Evolutionary conservation across 2,797 vertebrate genomes (phyloP).

Genomic region (Picus viridis): DNA sequence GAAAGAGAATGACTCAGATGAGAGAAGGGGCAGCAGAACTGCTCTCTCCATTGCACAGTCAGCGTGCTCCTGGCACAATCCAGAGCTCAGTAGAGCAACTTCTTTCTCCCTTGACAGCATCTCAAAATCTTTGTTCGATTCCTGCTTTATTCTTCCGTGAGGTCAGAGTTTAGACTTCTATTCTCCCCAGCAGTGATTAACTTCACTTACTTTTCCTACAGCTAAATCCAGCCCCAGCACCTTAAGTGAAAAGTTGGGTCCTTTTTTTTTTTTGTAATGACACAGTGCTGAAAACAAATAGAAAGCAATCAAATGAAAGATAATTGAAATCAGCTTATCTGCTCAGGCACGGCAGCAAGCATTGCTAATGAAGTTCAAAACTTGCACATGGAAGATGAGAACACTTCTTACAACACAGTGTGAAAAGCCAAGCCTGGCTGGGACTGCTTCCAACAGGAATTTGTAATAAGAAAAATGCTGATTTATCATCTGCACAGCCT

Average conservation of each 20-base stretch:
- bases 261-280: neutral
- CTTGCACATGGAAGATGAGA: neutral
- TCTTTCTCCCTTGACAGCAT: neutral
- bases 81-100: neutral
- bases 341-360: neutral
- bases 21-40: neutral
- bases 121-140: neutral
- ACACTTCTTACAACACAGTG: neutral
- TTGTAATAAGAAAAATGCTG: neutral
- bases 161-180: neutral
- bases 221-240: neutral
- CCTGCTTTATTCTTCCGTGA: neutral
- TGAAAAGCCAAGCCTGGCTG: neutral
- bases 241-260: neutral
- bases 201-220: neutral
- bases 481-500: neutral
- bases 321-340: conserved; percentile 39
- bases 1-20: neutral
- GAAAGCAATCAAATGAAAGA: neutral
- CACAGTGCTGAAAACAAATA: conserved; percentile 13
- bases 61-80: neutral
- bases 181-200: neutral
- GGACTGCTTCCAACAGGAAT: neutral
- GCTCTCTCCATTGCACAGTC: neutral
- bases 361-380: neutral